Percentiles rank a stretch among this genome's conserved stretches.
phyloP scores from a whole-genome alignment of 1,140 invertebrate genomes.

The Agrypnia vestita region DNA sequence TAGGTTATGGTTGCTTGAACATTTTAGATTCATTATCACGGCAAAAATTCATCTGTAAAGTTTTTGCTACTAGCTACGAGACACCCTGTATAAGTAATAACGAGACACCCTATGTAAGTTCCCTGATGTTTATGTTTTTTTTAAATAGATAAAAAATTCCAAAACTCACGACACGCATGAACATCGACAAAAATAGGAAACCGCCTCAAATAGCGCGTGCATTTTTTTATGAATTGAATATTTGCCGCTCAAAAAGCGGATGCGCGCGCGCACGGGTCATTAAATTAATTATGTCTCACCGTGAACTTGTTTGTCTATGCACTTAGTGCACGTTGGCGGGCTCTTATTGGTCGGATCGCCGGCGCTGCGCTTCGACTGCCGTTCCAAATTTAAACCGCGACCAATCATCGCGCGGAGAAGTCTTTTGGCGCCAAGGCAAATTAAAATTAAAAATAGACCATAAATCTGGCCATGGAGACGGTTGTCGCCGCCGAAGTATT shows the following conservation, averaged over 20 bases:
- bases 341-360: not conserved
- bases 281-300: slow-evolving; percentile 1
- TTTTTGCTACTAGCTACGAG: too few relatives aligned
- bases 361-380: slow-evolving; percentile 11
- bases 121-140: too few relatives aligned
- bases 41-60: too few relatives aligned
- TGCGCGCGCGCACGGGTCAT: not conserved
- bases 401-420: slow-evolving; percentile 53
- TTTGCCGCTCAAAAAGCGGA: slow-evolving; percentile 5
- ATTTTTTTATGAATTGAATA: not conserved
- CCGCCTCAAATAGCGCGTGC: not conserved
- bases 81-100: too few relatives aligned
- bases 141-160: too few relatives aligned
- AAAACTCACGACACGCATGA: too few relatives aligned
- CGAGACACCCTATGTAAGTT: too few relatives aligned
- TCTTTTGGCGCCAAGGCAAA: slow-evolving; percentile 51
- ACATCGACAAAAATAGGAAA: not conserved
- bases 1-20: too few relatives aligned
- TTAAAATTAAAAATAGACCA: slow-evolving; percentile 58
- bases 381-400: slow-evolving; percentile 54
- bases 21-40: too few relatives aligned
- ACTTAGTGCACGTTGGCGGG: not conserved
- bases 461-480: slow-evolving; percentile 28
- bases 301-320: slow-evolving; percentile 6
- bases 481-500: slow-evolving; percentile 41